Conservation (phyloP, 2,888 invertebrate genomes). For the Pterostichus niger region DNA sequence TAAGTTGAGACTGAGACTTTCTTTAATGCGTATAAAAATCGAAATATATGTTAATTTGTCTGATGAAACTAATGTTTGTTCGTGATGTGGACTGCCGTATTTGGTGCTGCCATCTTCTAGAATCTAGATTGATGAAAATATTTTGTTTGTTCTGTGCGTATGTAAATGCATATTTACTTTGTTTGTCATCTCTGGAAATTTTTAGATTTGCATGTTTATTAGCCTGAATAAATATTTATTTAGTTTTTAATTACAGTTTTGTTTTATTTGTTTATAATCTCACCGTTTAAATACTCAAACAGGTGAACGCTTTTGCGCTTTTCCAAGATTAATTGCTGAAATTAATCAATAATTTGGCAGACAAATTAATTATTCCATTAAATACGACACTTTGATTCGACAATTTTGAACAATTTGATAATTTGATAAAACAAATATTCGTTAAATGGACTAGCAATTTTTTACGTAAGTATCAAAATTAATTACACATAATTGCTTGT, state of each 20-base stretch:
- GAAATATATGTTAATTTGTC: constrained; percentile 50
- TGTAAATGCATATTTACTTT: constrained; percentile 23
- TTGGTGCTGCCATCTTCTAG: constrained; percentile 37
- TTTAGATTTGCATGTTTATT: neutral
- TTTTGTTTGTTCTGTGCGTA: constrained; percentile 11
- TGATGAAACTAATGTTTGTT: constrained; percentile 6
- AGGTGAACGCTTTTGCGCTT: constrained; percentile 34
- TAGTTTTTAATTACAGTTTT: constrained; percentile 36
- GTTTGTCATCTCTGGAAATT: neutral
- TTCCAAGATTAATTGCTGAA: constrained; percentile 33
- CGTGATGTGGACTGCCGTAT: constrained; percentile 9
- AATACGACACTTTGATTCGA: constrained; percentile 21
- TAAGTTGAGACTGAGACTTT: constrained; percentile 50
- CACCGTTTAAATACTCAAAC: constrained; percentile 35
- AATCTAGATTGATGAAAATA: neutral
- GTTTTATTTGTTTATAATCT: constrained; percentile 39
- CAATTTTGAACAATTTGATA: constrained; percentile 32
- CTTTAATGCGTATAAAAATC: constrained; percentile 48
- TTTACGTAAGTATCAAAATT: neutral
- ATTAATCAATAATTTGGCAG: constrained; percentile 35
- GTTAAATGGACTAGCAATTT: neutral
- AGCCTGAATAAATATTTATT: neutral
- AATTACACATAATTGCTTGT: constrained; percentile 11
- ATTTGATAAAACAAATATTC: neutral
- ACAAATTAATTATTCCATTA: constrained; percentile 28